Evolutionary conservation across 2,797 vertebrate genomes (phyloP), one percentile per base, ranked within the genome.

Genomic region (Poeciliopsis paucimaculata): DNA sequence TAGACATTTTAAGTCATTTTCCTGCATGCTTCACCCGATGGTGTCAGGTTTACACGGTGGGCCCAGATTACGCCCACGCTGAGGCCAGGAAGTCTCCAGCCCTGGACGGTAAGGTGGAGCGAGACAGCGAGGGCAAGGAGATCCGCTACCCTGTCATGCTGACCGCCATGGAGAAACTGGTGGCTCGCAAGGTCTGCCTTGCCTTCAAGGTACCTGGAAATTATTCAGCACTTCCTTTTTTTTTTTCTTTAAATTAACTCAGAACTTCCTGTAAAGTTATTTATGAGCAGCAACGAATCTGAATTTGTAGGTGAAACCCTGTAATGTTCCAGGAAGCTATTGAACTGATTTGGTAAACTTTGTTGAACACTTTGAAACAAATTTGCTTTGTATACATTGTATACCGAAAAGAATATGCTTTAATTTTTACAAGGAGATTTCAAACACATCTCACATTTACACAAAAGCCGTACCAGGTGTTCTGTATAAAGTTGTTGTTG

Each of bases 81-180:
- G 98, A 99, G 93, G 98, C 98, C 53, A 97, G 98, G 16, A 99
- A 99, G 82, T 99, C 98, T 23, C 98, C 98, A 0, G 98, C 98
- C 43, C 87, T 99, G 89, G 98, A 99, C 36, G 98, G 98, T 36
- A 99, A 99, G 85, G 98, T 99, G 45, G 98, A 99, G 80, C 93
- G 98, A 64, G 98, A 99, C 95, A 99, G 98, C 1, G 98, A 99
- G 81, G 98, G 98, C 45, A 99, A 99, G 75, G 98, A 99, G 89
- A 98, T 99, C 77, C 98, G 98, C 4, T 99, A 99, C 90, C 98
- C 98, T 0, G 98, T 99, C 87, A 99, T 99, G 98, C 96, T 99
- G 41, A 98, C 98, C 0, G 98, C 98, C 90, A 99, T 99, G 97
- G 98, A 99, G 93, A 99, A 99, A 72, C 96, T 99, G 2, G 98